Evolutionary conservation across 2,113 vertebrate genomes (phyloP).

Genomic region (Rana temporaria): DNA sequence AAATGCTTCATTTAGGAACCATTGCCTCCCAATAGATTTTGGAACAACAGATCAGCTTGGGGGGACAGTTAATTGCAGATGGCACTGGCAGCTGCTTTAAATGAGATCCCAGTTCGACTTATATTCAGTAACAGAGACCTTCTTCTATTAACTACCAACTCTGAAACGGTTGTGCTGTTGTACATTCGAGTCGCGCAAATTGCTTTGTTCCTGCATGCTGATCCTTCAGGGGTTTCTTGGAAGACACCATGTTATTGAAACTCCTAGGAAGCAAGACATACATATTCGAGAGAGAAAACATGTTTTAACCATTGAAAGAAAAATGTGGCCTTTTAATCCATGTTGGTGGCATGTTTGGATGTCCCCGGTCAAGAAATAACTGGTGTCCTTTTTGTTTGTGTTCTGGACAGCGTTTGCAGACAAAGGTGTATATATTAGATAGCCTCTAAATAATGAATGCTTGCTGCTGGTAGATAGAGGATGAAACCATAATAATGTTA

Average conservation of each 20-base stretch:
- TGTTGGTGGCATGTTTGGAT: neutral
- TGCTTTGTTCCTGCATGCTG: constrained; percentile 50
- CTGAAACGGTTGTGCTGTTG: constrained; percentile 35
- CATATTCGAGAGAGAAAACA: neutral
- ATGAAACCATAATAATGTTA: constrained; percentile 46
- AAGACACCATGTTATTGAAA: constrained; percentile 43
- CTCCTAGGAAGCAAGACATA: constrained; percentile 24
- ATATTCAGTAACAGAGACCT: constrained; percentile 49
- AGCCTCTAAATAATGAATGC: constrained; percentile 34
- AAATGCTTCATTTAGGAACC: constrained; percentile 49
- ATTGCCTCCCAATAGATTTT: constrained; percentile 37
- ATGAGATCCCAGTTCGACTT: constrained; percentile 55
- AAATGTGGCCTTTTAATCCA: neutral
- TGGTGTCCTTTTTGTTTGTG: neutral
- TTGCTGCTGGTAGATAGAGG: constrained; percentile 46
- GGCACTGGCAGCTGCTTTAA: constrained; percentile 52
- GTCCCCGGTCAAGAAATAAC: neutral
- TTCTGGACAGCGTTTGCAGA: neutral
- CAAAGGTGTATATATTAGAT: constrained; percentile 17
- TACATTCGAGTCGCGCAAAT: constrained; percentile 43
- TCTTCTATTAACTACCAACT: constrained; percentile 52
- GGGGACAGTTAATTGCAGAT: constrained; percentile 52
- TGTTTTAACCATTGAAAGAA: constrained; percentile 14
- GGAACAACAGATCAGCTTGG: constrained; percentile 51
- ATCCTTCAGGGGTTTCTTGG: constrained; percentile 39